These are phyloP conservation scores for Iselma pallidipennis DNA, from an alignment of 2,888 invertebrate species.

Conservation along the genomic window DNA sequence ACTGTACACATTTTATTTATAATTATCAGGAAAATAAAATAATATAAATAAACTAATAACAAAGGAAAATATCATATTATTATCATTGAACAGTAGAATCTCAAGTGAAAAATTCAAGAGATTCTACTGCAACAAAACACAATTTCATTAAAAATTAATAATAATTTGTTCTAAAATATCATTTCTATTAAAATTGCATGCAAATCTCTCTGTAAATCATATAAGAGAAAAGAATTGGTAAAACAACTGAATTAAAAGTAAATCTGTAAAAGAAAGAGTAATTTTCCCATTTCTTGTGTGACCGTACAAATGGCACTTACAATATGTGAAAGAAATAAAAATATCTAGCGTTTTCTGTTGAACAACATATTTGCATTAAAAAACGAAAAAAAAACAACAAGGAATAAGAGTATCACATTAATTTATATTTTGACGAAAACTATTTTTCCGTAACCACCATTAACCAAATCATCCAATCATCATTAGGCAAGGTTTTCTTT, in stretches of 20 bases:
- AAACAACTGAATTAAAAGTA: too few relatives aligned
- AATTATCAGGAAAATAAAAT: slow-evolving; percentile 46
- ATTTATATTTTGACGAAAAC: slow-evolving; percentile 8
- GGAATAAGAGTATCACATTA: slow-evolving; percentile 16
- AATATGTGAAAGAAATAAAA: too few relatives aligned
- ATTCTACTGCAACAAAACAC: background rate
- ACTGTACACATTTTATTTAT: slow-evolving; percentile 43
- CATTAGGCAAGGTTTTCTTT: slow-evolving; percentile 25
- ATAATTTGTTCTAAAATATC: slow-evolving; percentile 15
- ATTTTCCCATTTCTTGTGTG: background rate
- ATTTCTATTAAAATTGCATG: slow-evolving; percentile 3
- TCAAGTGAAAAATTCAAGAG: background rate
- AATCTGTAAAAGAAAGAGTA: too few relatives aligned
- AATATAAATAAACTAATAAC: slow-evolving; percentile 42
- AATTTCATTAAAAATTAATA: slow-evolving; percentile 5
- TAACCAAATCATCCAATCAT: slow-evolving; percentile 17
- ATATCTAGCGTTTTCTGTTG: too few relatives aligned
- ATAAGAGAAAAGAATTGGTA: too few relatives aligned
- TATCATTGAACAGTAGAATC: background rate
- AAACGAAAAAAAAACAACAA: background rate
- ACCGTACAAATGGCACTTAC: background rate
- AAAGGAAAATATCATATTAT: slow-evolving; percentile 1
- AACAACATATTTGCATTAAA: slow-evolving; percentile 26
- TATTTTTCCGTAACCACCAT: too few relatives aligned
- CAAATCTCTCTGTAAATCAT: too few relatives aligned